A percentile compares a stretch with the other conserved stretches of the same genome.
phyloP scores from a whole-genome alignment of 2,797 vertebrate species.

The Epinephelus awoara region DNA sequence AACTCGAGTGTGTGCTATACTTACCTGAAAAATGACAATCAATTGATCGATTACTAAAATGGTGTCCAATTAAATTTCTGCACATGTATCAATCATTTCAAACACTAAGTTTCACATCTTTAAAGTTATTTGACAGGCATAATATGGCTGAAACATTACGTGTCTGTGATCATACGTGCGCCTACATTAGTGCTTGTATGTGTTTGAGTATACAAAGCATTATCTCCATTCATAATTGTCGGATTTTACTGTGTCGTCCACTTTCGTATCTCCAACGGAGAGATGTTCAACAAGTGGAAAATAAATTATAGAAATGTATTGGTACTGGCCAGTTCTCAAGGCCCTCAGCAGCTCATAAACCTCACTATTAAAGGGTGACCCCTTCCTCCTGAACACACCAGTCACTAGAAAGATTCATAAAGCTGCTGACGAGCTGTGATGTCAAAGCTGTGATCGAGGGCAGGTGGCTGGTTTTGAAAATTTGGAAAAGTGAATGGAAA shows the following conservation, averaged over 20 bases:
- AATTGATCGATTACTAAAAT: neutral
- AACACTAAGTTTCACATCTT: no score
- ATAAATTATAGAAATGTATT: constrained; percentile 48
- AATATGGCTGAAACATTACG: no score
- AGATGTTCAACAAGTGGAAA: constrained; percentile 36
- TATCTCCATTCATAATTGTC: neutral
- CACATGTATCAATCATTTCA: neutral
- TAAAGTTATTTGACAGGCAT: no score
- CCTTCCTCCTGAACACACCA: constrained; percentile 17
- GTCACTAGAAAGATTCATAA: constrained; percentile 39
- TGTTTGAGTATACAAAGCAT: no score
- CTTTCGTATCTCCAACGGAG: constrained; percentile 21
- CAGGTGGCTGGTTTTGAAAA: constrained; percentile 7
- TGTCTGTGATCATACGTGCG: no score
- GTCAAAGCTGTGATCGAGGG: neutral
- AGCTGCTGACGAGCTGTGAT: constrained; percentile 25
- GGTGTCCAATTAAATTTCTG: no score
- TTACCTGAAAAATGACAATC: no score
- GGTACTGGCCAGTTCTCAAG: constrained; percentile 34
- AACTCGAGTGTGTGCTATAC: no score
- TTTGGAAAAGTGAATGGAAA: neutral
- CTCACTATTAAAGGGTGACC: neutral
- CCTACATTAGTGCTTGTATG: no score
- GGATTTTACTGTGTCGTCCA: constrained; percentile 1
- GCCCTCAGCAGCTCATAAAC: constrained; percentile 48